Conservation (phyloP, 2,797 vertebrate species). For the Cossypha dichroa region DNA sequence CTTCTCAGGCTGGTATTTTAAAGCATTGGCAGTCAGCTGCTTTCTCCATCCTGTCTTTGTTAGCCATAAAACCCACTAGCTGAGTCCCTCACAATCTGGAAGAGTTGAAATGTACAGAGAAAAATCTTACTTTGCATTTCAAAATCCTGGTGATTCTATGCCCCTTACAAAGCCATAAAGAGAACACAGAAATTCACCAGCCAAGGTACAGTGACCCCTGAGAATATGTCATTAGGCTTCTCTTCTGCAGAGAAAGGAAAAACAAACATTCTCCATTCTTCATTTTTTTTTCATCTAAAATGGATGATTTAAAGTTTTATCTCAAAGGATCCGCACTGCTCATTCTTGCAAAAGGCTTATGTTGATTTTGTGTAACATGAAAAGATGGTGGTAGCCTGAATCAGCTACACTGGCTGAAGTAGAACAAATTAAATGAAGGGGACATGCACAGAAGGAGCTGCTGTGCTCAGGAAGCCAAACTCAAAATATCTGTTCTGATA, state of each 20-base stretch:
- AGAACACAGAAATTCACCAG: background rate
- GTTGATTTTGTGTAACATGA: background rate
- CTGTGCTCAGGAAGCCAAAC: background rate
- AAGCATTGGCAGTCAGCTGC: background rate
- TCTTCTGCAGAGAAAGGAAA: background rate
- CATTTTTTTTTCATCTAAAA: background rate
- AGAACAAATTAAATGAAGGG: background rate
- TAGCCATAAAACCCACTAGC: background rate
- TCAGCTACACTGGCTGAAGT: background rate
- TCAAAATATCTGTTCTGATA: background rate
- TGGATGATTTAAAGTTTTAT: background rate
- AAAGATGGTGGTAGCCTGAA: background rate
- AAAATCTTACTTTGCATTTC: slow-evolving; percentile 15
- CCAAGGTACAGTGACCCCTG: background rate
- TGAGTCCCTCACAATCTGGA: background rate
- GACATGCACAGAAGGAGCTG: background rate
- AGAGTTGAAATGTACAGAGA: background rate
- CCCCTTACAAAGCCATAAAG: background rate
- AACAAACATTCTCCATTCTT: background rate
- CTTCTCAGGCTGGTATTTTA: background rate
- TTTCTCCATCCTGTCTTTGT: background rate
- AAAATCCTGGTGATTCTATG: background rate
- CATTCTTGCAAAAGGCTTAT: background rate
- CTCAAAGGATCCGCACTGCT: background rate
- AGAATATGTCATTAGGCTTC: background rate